Evolutionary conservation across 2,888 invertebrate genomes (phyloP).

Genomic region (Cheilosia soror): DNA sequence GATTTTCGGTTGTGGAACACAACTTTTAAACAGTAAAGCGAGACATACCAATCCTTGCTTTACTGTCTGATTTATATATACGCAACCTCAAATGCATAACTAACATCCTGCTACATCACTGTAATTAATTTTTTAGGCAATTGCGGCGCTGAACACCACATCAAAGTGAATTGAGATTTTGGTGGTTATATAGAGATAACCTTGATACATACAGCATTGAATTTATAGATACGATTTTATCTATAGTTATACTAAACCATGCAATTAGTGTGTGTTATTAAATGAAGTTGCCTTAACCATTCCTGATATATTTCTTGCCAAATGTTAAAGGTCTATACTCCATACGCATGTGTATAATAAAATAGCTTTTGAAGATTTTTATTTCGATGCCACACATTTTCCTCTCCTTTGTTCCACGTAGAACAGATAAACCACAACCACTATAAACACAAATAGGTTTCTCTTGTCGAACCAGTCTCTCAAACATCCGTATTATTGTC

Average conservation of each 20-base stretch:
- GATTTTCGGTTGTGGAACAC: too few species aligned
- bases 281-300: not conserved
- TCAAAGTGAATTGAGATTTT: too few species aligned
- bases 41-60: too few species aligned
- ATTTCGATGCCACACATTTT: not conserved
- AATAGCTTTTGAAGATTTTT: not conserved
- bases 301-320: conserved; percentile 9
- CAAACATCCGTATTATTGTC: conserved; percentile 44
- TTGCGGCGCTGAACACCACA: too few species aligned
- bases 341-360: not conserved
- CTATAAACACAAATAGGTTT: conserved; percentile 54
- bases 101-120: too few species aligned
- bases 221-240: not conserved
- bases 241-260: not conserved
- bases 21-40: too few species aligned
- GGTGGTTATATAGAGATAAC: too few species aligned
- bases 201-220: too few species aligned
- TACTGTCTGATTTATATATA: too few species aligned
- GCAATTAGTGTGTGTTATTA: not conserved
- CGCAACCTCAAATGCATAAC: too few species aligned
- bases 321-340: not conserved
- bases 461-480: conserved; percentile 48
- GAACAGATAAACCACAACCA: conserved; percentile 37
- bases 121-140: too few species aligned
- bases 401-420: not conserved